A percentile compares a stretch with the other conserved stretches of the same genome.
Conservation (phyloP, 2,113 vertebrate species). For the Plestiodon gilberti region DNA sequence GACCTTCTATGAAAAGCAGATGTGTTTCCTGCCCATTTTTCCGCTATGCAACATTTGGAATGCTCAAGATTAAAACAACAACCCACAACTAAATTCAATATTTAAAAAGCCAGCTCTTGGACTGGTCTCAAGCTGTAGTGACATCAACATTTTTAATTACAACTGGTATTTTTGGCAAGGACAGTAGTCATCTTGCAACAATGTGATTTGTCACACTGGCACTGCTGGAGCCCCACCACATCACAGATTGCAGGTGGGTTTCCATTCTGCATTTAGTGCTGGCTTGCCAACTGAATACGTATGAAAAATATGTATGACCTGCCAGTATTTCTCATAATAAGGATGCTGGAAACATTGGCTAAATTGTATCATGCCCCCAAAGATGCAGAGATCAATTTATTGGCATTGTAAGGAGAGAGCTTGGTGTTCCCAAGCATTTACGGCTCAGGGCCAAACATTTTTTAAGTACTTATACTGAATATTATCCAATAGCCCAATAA, state of each 20-base stretch:
- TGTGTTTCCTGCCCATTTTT: neutral
- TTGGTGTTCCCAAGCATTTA: neutral
- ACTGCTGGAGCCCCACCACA: rapidly evolving
- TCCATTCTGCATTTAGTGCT: neutral
- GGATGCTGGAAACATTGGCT: slow-evolving; percentile 16
- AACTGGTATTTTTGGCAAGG: slow-evolving; percentile 3
- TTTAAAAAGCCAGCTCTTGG: neutral
- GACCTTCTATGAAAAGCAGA: neutral
- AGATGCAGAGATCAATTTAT: slow-evolving; percentile 13
- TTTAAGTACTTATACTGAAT: neutral
- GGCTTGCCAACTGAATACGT: neutral
- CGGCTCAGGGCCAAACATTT: slow-evolving; percentile 27
- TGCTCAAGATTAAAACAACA: neutral
- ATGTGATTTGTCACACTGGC: neutral
- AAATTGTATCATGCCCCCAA: neutral
- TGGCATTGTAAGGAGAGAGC: neutral
- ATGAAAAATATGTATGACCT: neutral
- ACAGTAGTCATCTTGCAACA: slow-evolving; percentile 9
- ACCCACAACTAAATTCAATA: no score
- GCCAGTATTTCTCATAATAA: slow-evolving; percentile 1
- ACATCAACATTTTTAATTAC: slow-evolving; percentile 18
- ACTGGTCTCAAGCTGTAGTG: neutral
- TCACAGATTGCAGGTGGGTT: neutral
- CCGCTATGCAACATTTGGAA: neutral
- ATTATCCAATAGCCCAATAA: neutral